Conservation (phyloP, 2,113 vertebrate species). For the Epinephelus moara region DNA sequence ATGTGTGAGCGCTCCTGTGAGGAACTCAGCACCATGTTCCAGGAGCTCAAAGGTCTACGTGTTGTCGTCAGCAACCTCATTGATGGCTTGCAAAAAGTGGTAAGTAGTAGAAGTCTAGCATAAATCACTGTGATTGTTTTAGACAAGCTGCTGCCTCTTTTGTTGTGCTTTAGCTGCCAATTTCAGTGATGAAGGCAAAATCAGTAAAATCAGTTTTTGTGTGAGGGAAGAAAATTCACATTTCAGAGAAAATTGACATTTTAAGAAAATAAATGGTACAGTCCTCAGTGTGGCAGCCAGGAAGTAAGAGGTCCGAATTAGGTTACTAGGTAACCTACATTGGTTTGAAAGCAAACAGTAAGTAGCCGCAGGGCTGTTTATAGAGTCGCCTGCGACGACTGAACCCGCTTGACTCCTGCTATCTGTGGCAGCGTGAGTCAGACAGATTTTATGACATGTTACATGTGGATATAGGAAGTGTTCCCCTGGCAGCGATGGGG, state of each 20-base stretch:
- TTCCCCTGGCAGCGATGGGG: conserved; percentile 78
- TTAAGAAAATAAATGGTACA: conserved; percentile 53
- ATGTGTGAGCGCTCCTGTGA: conserved; percentile 96
- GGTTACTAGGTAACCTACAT: conserved; percentile 73
- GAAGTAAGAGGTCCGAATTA: conserved; percentile 39
- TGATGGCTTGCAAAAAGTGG: conserved; percentile 94
- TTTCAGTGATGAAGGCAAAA: conserved; percentile 42
- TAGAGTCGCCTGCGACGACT: conserved; percentile 61
- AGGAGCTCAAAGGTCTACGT: conserved; percentile 92
- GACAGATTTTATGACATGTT: conserved; percentile 83
- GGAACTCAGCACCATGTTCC: conserved; percentile 92
- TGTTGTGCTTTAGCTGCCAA: neutral
- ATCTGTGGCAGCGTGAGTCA: conserved; percentile 74
- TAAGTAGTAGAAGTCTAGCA: conserved; percentile 66
- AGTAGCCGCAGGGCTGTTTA: conserved; percentile 66
- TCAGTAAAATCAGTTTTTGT: neutral
- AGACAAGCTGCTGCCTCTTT: conserved; percentile 33
- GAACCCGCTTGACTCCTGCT: conserved; percentile 70
- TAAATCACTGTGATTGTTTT: conserved; percentile 49
- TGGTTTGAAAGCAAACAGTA: conserved; percentile 71
- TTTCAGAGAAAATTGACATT: conserved; percentile 40
- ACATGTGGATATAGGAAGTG: conserved; percentile 85
- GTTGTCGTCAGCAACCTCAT: conserved; percentile 92
- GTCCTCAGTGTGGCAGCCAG: conserved; percentile 12
- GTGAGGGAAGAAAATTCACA: conserved; percentile 28